These are phyloP conservation scores for Isurus oxyrinchus DNA, from an alignment of 2,113 vertebrate species.

Conservation along the genomic window DNA sequence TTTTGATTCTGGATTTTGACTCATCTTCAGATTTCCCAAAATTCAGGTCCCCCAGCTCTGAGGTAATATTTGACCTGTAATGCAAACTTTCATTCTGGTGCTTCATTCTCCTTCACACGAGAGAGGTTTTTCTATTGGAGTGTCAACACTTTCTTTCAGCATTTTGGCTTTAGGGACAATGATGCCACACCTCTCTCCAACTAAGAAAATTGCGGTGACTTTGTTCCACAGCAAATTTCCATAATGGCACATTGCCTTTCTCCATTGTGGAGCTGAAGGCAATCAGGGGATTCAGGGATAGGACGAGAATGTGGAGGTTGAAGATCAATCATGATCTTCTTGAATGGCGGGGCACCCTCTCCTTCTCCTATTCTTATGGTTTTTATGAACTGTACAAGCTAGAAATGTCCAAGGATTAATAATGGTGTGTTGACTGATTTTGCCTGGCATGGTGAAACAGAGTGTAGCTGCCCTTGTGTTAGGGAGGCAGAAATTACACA, in stretches of 20 bases:
- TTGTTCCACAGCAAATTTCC: background rate
- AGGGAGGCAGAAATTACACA: background rate
- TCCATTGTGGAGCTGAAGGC: background rate
- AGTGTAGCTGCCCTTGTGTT: background rate
- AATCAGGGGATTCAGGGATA: background rate
- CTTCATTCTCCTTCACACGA: background rate
- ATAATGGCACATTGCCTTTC: background rate
- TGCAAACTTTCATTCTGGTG: background rate
- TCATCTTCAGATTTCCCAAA: background rate
- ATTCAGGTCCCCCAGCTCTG: background rate
- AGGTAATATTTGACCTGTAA: background rate
- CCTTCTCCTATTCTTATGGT: too few species aligned
- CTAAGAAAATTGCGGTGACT: background rate
- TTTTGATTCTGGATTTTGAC: background rate
- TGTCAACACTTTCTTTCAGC: background rate
- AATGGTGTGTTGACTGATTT: background rate
- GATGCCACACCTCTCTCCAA: background rate
- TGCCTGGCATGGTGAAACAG: background rate
- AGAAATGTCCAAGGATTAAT: background rate
- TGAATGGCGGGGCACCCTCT: too few species aligned
- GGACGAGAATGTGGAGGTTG: background rate
- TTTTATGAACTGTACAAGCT: background rate
- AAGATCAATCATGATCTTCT: background rate
- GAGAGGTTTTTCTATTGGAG: background rate
- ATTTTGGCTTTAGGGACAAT: background rate